Evolutionary conservation across 2,888 invertebrate genomes (phyloP), one percentile per base, ranked within the genome.

Genomic region (Crematogaster levior): DNA sequence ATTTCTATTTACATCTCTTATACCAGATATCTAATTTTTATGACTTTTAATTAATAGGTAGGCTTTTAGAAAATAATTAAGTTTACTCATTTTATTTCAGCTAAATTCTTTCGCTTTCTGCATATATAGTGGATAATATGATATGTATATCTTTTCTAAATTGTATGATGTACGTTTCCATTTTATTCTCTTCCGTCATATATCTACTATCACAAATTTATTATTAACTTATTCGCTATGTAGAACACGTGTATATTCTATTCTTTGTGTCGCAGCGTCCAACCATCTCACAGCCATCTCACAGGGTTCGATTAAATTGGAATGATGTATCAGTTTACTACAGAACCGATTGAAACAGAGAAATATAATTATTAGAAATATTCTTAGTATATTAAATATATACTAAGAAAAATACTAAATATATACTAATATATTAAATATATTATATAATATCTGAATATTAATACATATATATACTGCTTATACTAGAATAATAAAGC

Each of bases 221-320:
- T 82, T 84, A 77, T 82, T 79, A 82, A 82, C 46, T 48, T 30
- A 24, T 27, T 74, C 51, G 37, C 46, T 73, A 46, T 56, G 1
- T 58, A 48, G 37, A 73, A 70, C 58, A 60, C 30, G 68, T 51
- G 53, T 18, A 60, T 21, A 68, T 86, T 68, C 84, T 82, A n/a
- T n/a, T n/a, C n/a, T n/a, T 86, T 77, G 77, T 61, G 30, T 51
- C 51, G 9, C 56, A 79, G 79, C 73, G 65, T 84, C 68, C 82
- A 79, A 40, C 72, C 65, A 72, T 81, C 80, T 77, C 72, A 63
- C 81, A n/a, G n/a, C n/a, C n/a, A n/a, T n/a, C n/a, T n/a, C n/a
- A n/a, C n/a, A n/a, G 73, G 70, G 81, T 90, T 89, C 83, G 85
- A 90, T 90, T 88, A 90, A 88, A 86, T 75, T 85, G 77, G 74